These are phyloP conservation scores for Leiothrix lutea DNA, from an alignment of 2,113 vertebrate genomes.

Conservation along the genomic window DNA sequence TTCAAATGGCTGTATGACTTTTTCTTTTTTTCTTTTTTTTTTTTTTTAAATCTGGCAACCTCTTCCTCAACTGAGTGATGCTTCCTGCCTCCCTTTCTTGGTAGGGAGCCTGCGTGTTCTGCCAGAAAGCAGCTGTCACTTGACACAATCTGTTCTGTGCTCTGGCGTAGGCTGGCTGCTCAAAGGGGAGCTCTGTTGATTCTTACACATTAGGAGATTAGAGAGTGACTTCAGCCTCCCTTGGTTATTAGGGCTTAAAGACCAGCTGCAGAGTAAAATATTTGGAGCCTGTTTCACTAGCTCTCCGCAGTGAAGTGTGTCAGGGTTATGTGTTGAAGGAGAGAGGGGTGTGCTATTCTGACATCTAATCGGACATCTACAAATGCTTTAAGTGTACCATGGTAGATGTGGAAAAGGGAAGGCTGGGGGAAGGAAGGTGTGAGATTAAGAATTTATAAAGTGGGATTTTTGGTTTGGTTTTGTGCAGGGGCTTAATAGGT, in stretches of 20 bases:
- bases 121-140: slow-evolving; percentile 56
- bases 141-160: slow-evolving; percentile 61
- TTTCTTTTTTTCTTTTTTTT: background rate
- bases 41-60: background rate
- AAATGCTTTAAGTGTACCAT: accelerated
- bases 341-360: background rate
- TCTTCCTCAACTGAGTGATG: slow-evolving; percentile 26
- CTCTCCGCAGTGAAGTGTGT: background rate
- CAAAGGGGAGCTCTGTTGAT: slow-evolving; percentile 67
- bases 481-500: background rate
- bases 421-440: too few relatives aligned
- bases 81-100: slow-evolving; percentile 52
- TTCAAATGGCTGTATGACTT: background rate
- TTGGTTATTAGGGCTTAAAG: slow-evolving; percentile 55
- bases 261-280: slow-evolving; percentile 52
- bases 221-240: slow-evolving; percentile 59
- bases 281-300: slow-evolving; percentile 26
- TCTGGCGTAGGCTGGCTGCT: slow-evolving; percentile 51
- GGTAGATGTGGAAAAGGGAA: background rate
- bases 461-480: background rate
- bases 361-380: background rate
- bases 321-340: background rate
- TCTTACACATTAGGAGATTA: slow-evolving; percentile 61
- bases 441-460: background rate
- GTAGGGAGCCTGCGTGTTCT: slow-evolving; percentile 25